Evolutionary conservation across 2,113 vertebrate genomes (phyloP).

Genomic region (Tylochromis polylepis): DNA sequence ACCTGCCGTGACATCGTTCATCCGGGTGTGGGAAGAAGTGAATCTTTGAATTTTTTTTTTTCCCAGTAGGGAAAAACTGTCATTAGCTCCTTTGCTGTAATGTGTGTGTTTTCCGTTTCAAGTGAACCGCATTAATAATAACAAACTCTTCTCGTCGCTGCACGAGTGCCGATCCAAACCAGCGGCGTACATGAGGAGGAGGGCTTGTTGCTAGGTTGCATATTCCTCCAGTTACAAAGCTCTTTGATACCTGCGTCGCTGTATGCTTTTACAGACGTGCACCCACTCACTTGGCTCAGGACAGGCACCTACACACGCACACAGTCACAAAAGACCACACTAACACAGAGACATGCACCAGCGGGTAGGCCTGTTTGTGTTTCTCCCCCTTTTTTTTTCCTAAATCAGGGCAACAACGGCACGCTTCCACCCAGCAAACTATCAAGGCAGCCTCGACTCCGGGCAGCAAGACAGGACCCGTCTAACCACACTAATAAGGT

Average conservation of each 20-base stretch:
- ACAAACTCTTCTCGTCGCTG: background rate
- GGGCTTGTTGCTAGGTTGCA: slow-evolving; percentile 55
- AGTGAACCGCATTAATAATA: background rate
- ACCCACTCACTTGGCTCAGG: slow-evolving; percentile 17
- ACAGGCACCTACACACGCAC: slow-evolving; percentile 1
- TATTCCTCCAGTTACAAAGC: slow-evolving; percentile 29
- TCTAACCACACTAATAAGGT: slow-evolving; percentile 56
- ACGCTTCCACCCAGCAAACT: background rate
- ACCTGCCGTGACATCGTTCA: background rate
- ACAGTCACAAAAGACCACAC: background rate
- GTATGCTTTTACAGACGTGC: slow-evolving; percentile 15
- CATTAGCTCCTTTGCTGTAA: background rate
- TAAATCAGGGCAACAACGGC: slow-evolving; percentile 13
- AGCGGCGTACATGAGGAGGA: slow-evolving; percentile 40
- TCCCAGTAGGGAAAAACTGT: background rate
- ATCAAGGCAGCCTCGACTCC: slow-evolving; percentile 8
- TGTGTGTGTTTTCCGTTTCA: background rate
- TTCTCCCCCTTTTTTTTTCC: background rate
- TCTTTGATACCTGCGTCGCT: slow-evolving; percentile 29
- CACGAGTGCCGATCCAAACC: background rate
- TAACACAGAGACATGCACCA: background rate
- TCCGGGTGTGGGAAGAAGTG: background rate
- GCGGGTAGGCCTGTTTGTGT: background rate
- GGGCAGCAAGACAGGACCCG: slow-evolving; percentile 14
- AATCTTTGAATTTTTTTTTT: background rate